Evolutionary conservation across 2,113 vertebrate species (phyloP).

Genomic region (Setophaga coronata): DNA sequence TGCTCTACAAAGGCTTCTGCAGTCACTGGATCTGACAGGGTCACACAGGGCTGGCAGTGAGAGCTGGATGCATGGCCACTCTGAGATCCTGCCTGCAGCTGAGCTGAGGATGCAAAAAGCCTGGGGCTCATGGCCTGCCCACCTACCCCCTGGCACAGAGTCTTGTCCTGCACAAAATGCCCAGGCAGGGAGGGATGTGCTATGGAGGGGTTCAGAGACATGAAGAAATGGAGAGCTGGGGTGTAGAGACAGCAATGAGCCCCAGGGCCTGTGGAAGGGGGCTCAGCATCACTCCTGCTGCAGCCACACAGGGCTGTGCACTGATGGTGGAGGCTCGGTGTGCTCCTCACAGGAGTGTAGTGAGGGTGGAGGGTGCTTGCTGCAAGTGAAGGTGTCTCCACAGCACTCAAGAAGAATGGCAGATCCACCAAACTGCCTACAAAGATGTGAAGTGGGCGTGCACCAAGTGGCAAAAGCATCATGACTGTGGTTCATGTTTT

Average conservation of each 20-base stretch:
- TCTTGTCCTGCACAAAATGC: not conserved
- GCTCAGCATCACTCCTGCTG: too few relatives aligned
- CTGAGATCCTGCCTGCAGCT: not conserved
- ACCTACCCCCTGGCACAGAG: rapidly evolving
- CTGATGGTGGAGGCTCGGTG: too few relatives aligned
- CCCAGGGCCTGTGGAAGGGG: too few relatives aligned
- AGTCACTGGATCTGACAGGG: not conserved
- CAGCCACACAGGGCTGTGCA: too few relatives aligned
- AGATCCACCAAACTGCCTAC: not conserved
- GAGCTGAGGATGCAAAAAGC: not conserved
- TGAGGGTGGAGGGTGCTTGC: too few relatives aligned
- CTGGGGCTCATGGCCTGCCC: not conserved
- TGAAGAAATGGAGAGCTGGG: too few relatives aligned
- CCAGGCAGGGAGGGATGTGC: not conserved
- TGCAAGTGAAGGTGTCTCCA: not conserved
- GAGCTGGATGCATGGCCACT: rapidly evolving
- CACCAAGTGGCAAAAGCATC: not conserved
- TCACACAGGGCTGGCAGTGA: not conserved
- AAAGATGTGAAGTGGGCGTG: not conserved
- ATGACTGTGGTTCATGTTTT: not conserved
- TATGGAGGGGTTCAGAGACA: rapidly evolving
- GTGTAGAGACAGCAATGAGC: too few relatives aligned
- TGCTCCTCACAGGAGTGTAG: too few relatives aligned
- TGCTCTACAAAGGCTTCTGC: not conserved
- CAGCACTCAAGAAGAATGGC: not conserved